A percentile compares a stretch with the other conserved stretches of the same genome.
These are phyloP conservation scores for Agrypnus murinus DNA, from an alignment of 2,888 invertebrate species.

Conservation along the genomic window DNA sequence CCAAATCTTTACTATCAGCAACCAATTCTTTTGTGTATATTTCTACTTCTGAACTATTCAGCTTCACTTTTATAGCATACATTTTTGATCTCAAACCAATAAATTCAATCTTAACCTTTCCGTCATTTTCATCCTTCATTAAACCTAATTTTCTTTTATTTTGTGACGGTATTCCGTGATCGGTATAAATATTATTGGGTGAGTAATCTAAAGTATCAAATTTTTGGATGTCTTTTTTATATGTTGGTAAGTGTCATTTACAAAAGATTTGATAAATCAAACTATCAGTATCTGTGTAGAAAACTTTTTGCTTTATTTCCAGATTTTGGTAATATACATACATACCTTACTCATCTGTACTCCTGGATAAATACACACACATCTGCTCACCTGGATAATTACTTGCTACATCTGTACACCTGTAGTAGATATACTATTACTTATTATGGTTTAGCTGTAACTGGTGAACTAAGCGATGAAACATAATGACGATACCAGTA, in stretches of 20 bases:
- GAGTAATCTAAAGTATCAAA: conserved; percentile 58
- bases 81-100: conserved; percentile 59
- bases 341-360: conserved; percentile 46
- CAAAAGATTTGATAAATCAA: conserved; percentile 43
- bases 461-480: conserved; percentile 47
- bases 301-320: conserved; percentile 46
- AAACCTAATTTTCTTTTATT: conserved; percentile 62
- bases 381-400: too few relatives aligned
- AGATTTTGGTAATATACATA: conserved; percentile 45
- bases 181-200: conserved; percentile 39
- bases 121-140: conserved; percentile 64
- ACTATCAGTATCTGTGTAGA: conserved; percentile 56
- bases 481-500: conserved; percentile 50
- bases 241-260: conserved; percentile 38
- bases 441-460: conserved; percentile 34
- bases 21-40: too few relatives aligned
- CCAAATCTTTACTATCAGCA: conserved; percentile 54
- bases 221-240: conserved; percentile 44
- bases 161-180: conserved; percentile 53
- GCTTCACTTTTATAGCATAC: too few relatives aligned
- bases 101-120: conserved; percentile 61
- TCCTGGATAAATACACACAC: too few relatives aligned
- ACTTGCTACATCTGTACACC: too few relatives aligned
- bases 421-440: conserved; percentile 40
- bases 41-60: too few relatives aligned